Evolutionary conservation across 2,797 vertebrate species (phyloP).

Genomic region (Kryptopterus vitreolus): DNA sequence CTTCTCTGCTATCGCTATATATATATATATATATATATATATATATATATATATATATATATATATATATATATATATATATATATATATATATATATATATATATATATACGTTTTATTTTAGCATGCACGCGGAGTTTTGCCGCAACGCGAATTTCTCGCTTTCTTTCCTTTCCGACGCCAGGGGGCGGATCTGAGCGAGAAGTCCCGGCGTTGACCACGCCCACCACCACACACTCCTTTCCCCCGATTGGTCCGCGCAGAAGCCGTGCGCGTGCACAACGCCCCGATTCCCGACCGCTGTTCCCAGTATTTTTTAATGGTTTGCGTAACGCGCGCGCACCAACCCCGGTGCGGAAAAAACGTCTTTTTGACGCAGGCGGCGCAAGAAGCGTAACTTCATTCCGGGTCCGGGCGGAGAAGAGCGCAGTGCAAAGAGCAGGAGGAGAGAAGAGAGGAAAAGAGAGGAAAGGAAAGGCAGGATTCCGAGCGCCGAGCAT

Average conservation of each 20-base stretch:
- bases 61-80: no score
- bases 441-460: not conserved
- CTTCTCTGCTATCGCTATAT: no score
- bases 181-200: constrained; percentile 30
- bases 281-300: constrained; percentile 20
- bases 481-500: constrained; percentile 9
- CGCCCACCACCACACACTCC: constrained; percentile 16
- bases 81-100: no score
- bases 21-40: no score
- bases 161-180: not conserved
- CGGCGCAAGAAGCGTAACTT: not conserved
- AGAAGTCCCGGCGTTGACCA: not conserved
- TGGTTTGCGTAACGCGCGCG: constrained; percentile 11
- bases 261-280: constrained; percentile 14
- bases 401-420: not conserved
- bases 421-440: not conserved
- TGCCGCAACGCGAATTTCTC: not conserved
- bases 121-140: not conserved
- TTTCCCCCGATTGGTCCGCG: constrained; percentile 3
- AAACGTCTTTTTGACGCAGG: not conserved
- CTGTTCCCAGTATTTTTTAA: not conserved
- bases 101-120: no score
- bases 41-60: no score
- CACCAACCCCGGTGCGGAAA: not conserved
- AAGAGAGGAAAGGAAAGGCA: not conserved